These are phyloP conservation scores for Smithornis capensis DNA, from an alignment of 2,113 vertebrate genomes.

Conservation along the genomic window DNA sequence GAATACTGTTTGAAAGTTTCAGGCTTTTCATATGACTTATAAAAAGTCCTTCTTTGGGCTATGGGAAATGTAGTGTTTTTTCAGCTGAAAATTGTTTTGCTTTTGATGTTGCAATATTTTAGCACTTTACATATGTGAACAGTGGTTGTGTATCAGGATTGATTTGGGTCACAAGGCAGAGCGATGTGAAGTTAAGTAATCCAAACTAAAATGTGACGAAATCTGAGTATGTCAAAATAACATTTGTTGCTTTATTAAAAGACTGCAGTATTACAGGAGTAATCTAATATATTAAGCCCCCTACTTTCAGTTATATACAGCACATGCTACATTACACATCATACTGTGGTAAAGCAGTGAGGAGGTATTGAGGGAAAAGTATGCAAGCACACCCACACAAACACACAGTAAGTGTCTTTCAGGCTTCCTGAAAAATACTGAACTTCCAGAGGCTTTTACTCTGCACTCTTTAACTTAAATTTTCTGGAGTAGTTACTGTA, in stretches of 20 bases:
- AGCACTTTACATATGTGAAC: background rate
- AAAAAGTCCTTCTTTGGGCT: background rate
- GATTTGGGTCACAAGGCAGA: background rate
- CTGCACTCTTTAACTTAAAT: background rate
- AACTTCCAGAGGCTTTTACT: background rate
- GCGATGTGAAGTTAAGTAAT: background rate
- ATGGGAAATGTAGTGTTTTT: background rate
- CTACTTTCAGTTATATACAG: slow-evolving; percentile 73
- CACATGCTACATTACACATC: slow-evolving; percentile 67
- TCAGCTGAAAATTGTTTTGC: background rate
- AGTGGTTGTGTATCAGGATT: background rate
- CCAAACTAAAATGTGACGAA: background rate
- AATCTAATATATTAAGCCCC: slow-evolving; percentile 69
- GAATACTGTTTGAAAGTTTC: background rate
- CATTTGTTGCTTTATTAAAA: slow-evolving; percentile 73
- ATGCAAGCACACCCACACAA: background rate
- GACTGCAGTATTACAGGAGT: slow-evolving; percentile 68
- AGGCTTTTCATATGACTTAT: background rate
- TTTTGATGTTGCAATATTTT: background rate
- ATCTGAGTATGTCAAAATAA: slow-evolving; percentile 33
- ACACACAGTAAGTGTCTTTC: background rate
- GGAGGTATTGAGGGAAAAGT: slow-evolving; percentile 68
- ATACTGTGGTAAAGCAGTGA: slow-evolving; percentile 60
- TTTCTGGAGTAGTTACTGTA: slow-evolving; percentile 1
- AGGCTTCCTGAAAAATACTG: background rate